These are phyloP conservation scores for Sinocyclocheilus grahami DNA, from an alignment of 2,113 vertebrate species.

Conservation along the genomic window DNA sequence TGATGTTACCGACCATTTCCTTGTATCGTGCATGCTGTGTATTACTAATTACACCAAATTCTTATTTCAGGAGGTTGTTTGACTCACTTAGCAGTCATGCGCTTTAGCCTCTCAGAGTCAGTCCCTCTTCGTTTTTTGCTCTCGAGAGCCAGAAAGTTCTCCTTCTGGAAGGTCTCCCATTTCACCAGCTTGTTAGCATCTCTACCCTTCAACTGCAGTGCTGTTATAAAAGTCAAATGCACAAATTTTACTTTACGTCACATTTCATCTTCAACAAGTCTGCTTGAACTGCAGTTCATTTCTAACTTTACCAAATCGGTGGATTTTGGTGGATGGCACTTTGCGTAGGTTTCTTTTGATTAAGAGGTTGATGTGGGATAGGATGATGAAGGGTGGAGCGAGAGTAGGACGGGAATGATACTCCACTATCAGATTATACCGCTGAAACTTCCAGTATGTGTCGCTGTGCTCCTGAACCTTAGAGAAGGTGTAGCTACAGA, in stretches of 20 bases:
- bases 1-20: too few species aligned
- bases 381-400: slow-evolving; percentile 86
- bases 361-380: slow-evolving; percentile 84
- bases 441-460: slow-evolving; percentile 91
- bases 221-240: slow-evolving; percentile 58
- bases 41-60: too few species aligned
- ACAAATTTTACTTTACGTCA: background rate
- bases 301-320: slow-evolving; percentile 67
- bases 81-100: slow-evolving; percentile 83
- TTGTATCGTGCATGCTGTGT: too few species aligned
- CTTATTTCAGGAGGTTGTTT: too few species aligned
- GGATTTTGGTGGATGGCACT: slow-evolving; percentile 67
- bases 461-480: slow-evolving; percentile 89
- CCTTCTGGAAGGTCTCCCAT: slow-evolving; percentile 88
- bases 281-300: too few species aligned
- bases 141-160: slow-evolving; percentile 79
- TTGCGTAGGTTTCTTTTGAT: slow-evolving; percentile 74
- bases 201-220: slow-evolving; percentile 67
- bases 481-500: slow-evolving; percentile 83
- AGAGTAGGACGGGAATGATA: slow-evolving; percentile 85
- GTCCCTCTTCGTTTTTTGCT: slow-evolving; percentile 79
- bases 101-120: slow-evolving; percentile 82
- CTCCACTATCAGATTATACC: slow-evolving; percentile 86
- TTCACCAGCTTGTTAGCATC: slow-evolving; percentile 78
- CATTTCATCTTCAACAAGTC: background rate